phyloP scores from a whole-genome alignment of 2,113 vertebrate species.

The Albula goreensis region DNA sequence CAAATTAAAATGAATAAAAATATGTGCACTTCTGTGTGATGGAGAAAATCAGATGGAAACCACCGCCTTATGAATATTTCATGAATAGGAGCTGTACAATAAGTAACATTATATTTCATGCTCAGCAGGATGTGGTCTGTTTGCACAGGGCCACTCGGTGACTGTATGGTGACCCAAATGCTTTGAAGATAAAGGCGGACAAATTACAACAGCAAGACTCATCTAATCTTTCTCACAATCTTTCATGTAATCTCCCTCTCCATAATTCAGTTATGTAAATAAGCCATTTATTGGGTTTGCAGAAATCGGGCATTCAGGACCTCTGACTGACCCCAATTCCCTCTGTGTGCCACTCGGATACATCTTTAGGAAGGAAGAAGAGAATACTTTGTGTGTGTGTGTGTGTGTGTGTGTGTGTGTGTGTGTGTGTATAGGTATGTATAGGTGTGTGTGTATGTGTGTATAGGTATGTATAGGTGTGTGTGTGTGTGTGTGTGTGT shows the following conservation, averaged over 20 bases:
- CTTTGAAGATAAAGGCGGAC: too few relatives aligned
- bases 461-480: too few relatives aligned
- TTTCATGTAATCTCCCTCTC: not conserved
- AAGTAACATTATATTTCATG: not conserved
- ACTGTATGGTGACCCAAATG: not conserved
- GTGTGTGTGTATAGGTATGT: not conserved
- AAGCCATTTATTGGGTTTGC: conserved; percentile 2
- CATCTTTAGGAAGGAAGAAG: not conserved
- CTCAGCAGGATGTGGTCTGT: not conserved
- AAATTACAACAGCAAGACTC: not conserved
- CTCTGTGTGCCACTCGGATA: not conserved
- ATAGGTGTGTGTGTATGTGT: too few relatives aligned
- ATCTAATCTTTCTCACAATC: conserved; percentile 18
- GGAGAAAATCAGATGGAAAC: not conserved
- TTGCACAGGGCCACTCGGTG: too few relatives aligned
- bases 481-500: too few relatives aligned
- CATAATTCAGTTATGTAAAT: conserved; percentile 11
- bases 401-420: not conserved
- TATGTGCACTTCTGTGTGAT: not conserved
- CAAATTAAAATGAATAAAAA: not conserved
- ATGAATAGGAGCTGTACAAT: not conserved
- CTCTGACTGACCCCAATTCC: not conserved
- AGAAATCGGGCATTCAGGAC: not conserved
- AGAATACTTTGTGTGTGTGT: not conserved
- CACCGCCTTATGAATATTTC: not conserved